Percentiles rank a stretch among this genome's conserved stretches.
Evolutionary conservation across 2,888 invertebrate species (phyloP).

Genomic region (Ochropacha duplaris): DNA sequence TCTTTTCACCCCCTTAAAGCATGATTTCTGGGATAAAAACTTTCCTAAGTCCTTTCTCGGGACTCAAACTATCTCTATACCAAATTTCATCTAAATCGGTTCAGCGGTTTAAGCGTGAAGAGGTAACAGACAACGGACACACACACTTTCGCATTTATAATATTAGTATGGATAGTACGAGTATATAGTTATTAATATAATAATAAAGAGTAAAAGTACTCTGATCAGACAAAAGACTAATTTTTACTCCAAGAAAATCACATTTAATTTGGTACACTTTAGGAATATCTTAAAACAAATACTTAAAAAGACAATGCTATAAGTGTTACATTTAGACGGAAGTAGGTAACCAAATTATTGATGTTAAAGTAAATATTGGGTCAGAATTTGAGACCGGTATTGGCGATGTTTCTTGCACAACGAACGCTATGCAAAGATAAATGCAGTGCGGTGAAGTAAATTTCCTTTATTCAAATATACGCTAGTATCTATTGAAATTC

Average conservation of each 20-base stretch:
- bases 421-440: neutral
- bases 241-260: neutral
- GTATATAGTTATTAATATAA: no score
- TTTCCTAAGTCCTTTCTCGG: no score
- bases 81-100: no score
- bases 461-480: neutral
- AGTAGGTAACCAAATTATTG: neutral
- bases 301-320: neutral
- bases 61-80: no score
- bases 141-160: no score
- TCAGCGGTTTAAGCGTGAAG: no score
- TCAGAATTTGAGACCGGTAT: constrained; percentile 1
- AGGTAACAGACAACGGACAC: no score
- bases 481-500: constrained; percentile 1
- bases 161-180: no score
- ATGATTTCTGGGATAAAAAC: no score
- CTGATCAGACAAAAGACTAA: no score
- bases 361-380: neutral
- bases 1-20: no score
- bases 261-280: neutral
- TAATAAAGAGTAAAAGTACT: no score
- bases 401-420: neutral
- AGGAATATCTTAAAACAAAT: neutral
- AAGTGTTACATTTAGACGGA: neutral
- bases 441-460: neutral